phyloP scores from a whole-genome alignment of 2,888 invertebrate species.

The Arctia plantaginis region DNA sequence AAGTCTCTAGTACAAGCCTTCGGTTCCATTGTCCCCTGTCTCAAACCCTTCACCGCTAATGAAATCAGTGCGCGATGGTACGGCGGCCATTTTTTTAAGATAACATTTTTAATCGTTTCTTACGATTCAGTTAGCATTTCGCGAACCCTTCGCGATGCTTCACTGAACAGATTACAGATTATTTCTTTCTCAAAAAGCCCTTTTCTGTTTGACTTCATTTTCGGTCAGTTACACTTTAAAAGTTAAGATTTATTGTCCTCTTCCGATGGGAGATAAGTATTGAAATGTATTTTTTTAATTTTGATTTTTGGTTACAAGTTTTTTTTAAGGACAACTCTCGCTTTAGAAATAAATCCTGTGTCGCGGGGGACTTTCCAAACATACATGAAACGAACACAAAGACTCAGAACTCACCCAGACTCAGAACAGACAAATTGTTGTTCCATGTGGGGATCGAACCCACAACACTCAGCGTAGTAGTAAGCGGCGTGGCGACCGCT shows the following conservation, averaged over 20 bases:
- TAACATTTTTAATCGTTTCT: constrained; percentile 76
- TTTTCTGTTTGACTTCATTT: constrained; percentile 65
- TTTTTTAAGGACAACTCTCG: too few species aligned
- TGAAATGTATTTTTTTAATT: constrained; percentile 36
- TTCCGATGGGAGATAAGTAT: constrained; percentile 50
- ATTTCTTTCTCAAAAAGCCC: constrained; percentile 62
- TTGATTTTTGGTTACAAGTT: constrained; percentile 37
- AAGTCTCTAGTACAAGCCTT: background rate
- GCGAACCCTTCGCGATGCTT: constrained; percentile 56
- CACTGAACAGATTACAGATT: constrained; percentile 67
- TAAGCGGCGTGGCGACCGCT: too few species aligned
- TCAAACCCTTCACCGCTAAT: constrained; percentile 54
- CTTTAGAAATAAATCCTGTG: too few species aligned
- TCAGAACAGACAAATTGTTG: too few species aligned
- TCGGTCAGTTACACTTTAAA: constrained; percentile 56
- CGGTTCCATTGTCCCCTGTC: constrained; percentile 29
- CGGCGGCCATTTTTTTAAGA: constrained; percentile 71
- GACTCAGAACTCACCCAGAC: too few species aligned
- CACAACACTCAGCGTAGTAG: too few species aligned
- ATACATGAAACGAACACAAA: too few species aligned
- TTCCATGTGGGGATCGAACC: too few species aligned
- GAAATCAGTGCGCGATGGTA: constrained; percentile 62
- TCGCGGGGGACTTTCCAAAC: too few species aligned
- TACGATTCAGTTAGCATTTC: constrained; percentile 66
- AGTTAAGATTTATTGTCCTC: constrained; percentile 54